Conservation (phyloP, 2,888 invertebrate genomes). For the Thereva unica region DNA sequence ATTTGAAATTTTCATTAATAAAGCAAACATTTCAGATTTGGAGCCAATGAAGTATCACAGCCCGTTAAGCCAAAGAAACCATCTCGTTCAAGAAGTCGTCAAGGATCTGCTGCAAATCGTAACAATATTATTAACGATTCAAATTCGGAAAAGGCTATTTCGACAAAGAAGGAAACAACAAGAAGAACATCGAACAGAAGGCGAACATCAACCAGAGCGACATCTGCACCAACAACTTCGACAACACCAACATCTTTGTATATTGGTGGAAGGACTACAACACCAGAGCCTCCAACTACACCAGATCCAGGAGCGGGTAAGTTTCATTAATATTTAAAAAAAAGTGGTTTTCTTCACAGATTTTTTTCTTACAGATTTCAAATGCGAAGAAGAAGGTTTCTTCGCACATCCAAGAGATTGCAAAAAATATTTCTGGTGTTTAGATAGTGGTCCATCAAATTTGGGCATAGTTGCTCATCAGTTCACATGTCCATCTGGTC, state of each 20-base stretch:
- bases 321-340: constrained; percentile 20
- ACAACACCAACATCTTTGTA: constrained; percentile 51
- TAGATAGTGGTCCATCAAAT: constrained; percentile 86
- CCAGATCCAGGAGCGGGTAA: constrained; percentile 84
- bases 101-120: constrained; percentile 46
- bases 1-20: constrained; percentile 2
- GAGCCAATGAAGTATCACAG: constrained; percentile 55
- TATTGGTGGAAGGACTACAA: constrained; percentile 59
- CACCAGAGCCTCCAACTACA: constrained; percentile 75
- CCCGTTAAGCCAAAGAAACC: constrained; percentile 51
- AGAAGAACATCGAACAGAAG: constrained; percentile 36
- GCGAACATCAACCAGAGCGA: constrained; percentile 54
- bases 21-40: constrained; percentile 46
- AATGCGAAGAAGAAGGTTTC: constrained; percentile 91
- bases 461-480: constrained; percentile 89
- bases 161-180: constrained; percentile 15
- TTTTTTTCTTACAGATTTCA: constrained; percentile 69
- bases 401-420: constrained; percentile 90
- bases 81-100: constrained; percentile 51
- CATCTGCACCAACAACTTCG: constrained; percentile 49
- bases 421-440: constrained; percentile 93
- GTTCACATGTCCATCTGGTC: constrained; percentile 89
- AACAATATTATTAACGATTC: constrained; percentile 47
- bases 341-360: background rate
- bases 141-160: constrained; percentile 47